Evolutionary conservation across 2,797 vertebrate genomes (phyloP), one percentile per base, ranked within the genome.

Genomic region (Poeciliopsis presidionis): DNA sequence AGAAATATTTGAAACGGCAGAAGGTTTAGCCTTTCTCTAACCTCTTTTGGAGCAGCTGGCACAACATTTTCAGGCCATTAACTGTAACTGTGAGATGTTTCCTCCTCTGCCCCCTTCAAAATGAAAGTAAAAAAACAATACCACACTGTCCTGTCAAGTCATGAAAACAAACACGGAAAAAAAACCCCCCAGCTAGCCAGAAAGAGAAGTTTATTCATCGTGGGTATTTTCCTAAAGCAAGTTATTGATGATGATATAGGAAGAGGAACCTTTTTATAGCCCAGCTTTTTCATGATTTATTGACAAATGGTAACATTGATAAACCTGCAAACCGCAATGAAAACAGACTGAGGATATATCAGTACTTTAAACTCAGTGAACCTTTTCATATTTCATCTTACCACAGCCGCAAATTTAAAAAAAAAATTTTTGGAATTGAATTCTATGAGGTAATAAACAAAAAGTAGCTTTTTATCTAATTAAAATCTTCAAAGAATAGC

Each of bases 121-220:
- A 57, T 43, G 2, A 67, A 76, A 55, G 65, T 46, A 28, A 41
- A 65, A 59, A 47, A 84, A 77, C 76, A 84, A 81, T 63, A 25
- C 22, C 59, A 51, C 30, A 45, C 25, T 45, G 67, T 45, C 67
- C 41, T n/a, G 7, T 45, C 41, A 46, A 28, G 25, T 70, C 12
- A 28, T 4, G 1, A 70, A 69, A 70, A n/a, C 12, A 7, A 70
- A 45, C 5, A n/a, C 2, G 7, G 8, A 43, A 45, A 70, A 20
- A 39, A 13, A 33, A 33, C 30, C 30, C 5, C 11, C 5, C 12
- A 28, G 25, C 41, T 43, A 41, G 25, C 43, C 67, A 70, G 41
- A 46, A 45, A 70, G 20, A 69, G 41, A 69, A n/a, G 41, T 41
- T 25, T 25, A 43, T 36, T 61, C 9, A 69, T 11, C 5, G 1